Conservation (phyloP, 2,888 invertebrate species). For the Sthenelais limicola region DNA sequence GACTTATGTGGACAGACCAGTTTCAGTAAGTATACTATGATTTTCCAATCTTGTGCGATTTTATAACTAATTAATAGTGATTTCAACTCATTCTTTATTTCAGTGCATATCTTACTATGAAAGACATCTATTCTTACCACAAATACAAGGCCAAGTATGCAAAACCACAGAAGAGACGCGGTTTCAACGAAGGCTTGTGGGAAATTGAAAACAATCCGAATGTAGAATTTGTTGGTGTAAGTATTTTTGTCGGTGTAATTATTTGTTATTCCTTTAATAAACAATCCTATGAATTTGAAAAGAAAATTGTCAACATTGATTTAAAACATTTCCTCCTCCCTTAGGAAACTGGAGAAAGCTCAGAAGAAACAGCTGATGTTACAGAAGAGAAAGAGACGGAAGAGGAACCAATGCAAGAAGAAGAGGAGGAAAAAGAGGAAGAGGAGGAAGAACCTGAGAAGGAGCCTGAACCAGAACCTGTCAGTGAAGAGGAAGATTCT, state of each 20-base stretch:
- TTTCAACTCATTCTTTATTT: conserved; percentile 45
- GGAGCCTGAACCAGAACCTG: conserved; percentile 48
- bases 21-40: no score
- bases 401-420: conserved; percentile 38
- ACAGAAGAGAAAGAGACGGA: conserved; percentile 2
- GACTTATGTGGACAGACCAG: no score
- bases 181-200: conserved; percentile 88
- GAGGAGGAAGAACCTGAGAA: conserved; percentile 49
- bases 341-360: conserved; percentile 23
- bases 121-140: conserved; percentile 88
- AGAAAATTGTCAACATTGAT: background rate
- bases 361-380: background rate
- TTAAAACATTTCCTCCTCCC: background rate
- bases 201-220: conserved; percentile 85
- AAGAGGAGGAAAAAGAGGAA: conserved; percentile 41
- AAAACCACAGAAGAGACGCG: conserved; percentile 83
- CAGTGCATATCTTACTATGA: conserved; percentile 83
- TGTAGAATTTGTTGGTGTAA: conserved; percentile 53
- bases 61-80: no score
- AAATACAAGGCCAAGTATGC: conserved; percentile 85
- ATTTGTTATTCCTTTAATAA: background rate
- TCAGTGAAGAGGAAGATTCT: conserved; percentile 39
- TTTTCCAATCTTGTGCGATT: no score
- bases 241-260: background rate
- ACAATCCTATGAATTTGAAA: background rate